Evolutionary conservation across 2,888 invertebrate genomes (phyloP), one percentile per base, ranked within the genome.

Genomic region (Conchocele bisecta): DNA sequence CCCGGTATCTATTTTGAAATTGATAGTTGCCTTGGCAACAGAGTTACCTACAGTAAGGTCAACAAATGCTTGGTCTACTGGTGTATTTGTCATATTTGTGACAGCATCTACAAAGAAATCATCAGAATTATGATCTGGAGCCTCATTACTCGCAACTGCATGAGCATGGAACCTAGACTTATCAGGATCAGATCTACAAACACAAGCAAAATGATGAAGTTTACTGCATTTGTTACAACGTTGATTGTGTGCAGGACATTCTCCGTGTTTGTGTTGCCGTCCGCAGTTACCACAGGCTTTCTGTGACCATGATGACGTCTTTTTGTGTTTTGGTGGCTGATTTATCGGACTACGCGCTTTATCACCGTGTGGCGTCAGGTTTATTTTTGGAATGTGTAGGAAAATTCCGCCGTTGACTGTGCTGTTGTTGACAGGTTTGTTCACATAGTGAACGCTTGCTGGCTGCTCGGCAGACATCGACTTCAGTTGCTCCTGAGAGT

Each of bases 1-100:
- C 5, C 63, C 54, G 11, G 63, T 63, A 17, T 63, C 44, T 22
- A 35, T 39, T 51, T 61, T 61, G 33, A 41, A 53, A 42, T 31
- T 29, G 20, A 61, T n/a, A n/a, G n/a, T n/a, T n/a, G n/a, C 42
- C 17, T 53, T 37, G 13, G 37, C 42, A 15, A n/a, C n/a, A 9
- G 6, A 28, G 6, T 51, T 41, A 31, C 61, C 61, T 11, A 61
- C 24, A 29, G 42, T 58, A 5, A 28, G 17, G 7, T 44, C 7
- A 29, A 48, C 50, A 35, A 60, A 60, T 39, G 60, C 60, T n/a
- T 50, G 60, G 51, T 48, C 26, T 2, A 35, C 37, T 9, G 35
- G 29, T 28, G 15, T 28, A 31, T 48, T 31, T 4, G 48, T 48
- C 17, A 28, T n/a, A n/a, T n/a, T n/a, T n/a, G n/a, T n/a, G 17